phyloP scores from a whole-genome alignment of 2,113 vertebrate genomes.

The Labrus mixtus region DNA sequence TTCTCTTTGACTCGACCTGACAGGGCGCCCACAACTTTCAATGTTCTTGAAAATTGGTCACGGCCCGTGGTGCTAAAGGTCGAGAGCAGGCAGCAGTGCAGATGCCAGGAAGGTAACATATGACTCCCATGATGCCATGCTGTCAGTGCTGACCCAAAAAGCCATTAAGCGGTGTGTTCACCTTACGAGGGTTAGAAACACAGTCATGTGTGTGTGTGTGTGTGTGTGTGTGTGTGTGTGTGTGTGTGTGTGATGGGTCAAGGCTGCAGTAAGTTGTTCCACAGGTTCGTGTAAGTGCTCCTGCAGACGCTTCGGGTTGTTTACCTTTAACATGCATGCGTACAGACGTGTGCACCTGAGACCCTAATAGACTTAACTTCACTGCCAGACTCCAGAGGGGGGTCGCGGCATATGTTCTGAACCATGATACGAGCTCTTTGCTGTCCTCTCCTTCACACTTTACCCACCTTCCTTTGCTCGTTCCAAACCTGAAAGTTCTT shows the following conservation, averaged over 20 bases:
- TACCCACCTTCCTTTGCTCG: background rate
- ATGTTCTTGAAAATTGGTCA: conserved; percentile 40
- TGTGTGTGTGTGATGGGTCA: conserved; percentile 47
- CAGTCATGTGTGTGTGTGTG: conserved; percentile 7
- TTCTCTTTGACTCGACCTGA: conserved; percentile 29
- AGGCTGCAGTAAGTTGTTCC: conserved; percentile 38
- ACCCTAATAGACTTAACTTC: conserved; percentile 42
- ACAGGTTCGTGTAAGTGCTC: conserved; percentile 61
- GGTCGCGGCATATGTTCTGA: conserved; percentile 45
- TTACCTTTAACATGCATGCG: conserved; percentile 55
- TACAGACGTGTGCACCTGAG: conserved; percentile 32
- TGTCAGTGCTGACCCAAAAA: conserved; percentile 68
- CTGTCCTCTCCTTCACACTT: background rate
- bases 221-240: background rate
- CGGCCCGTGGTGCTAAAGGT: conserved; percentile 61
- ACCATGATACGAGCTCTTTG: conserved; percentile 27
- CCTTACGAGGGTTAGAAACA: conserved; percentile 15
- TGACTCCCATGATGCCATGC: conserved; percentile 70
- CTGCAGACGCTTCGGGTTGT: conserved; percentile 61
- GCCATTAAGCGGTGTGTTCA: conserved; percentile 61
- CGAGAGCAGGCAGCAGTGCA: conserved; percentile 67
- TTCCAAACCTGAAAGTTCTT: background rate
- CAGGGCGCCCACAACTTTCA: conserved; percentile 13
- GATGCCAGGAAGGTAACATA: conserved; percentile 74
- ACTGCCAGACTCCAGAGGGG: conserved; percentile 25